Evolutionary conservation across 2,797 vertebrate genomes (phyloP).

Genomic region (Thunnus albacares): DNA sequence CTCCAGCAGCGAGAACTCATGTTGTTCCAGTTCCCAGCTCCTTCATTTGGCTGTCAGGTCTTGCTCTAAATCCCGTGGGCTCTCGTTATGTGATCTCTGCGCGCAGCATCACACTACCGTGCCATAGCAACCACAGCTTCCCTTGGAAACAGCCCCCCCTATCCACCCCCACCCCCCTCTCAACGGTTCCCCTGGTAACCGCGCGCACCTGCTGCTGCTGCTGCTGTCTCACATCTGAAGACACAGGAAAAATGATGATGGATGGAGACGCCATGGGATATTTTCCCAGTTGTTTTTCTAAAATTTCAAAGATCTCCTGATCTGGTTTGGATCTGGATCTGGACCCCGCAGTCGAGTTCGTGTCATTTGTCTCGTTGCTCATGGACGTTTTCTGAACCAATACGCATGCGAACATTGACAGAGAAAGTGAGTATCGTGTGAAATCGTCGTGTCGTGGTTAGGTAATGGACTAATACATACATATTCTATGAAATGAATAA

Average conservation of each 20-base stretch:
- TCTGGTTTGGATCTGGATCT: not conserved
- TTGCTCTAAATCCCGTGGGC: constrained; percentile 61
- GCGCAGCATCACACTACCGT: constrained; percentile 59
- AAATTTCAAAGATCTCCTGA: not conserved
- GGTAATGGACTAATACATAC: not conserved
- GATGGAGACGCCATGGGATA: constrained; percentile 1
- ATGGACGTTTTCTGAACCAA: constrained; percentile 33
- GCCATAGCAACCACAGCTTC: constrained; percentile 84
- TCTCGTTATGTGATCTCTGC: constrained; percentile 62
- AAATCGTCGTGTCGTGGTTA: not conserved
- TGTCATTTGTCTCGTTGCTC: not conserved
- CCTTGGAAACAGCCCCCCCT: constrained; percentile 79
- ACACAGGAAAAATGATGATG: constrained; percentile 45
- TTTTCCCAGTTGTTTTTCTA: constrained; percentile 4
- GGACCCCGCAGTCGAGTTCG: not conserved
- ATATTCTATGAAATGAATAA: not conserved
- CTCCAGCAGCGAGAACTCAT: not conserved
- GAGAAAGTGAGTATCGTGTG: constrained; percentile 60
- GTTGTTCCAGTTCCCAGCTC: constrained; percentile 1
- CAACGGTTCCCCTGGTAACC: constrained; percentile 79
- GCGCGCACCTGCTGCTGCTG: constrained; percentile 63
- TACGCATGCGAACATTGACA: constrained; percentile 1
- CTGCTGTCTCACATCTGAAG: constrained; percentile 33
- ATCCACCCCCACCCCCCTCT: constrained; percentile 24
- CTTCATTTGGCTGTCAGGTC: not conserved